These are phyloP conservation scores for Dermochelys coriacea DNA, from an alignment of 2,797 vertebrate genomes.

Conservation along the genomic window DNA sequence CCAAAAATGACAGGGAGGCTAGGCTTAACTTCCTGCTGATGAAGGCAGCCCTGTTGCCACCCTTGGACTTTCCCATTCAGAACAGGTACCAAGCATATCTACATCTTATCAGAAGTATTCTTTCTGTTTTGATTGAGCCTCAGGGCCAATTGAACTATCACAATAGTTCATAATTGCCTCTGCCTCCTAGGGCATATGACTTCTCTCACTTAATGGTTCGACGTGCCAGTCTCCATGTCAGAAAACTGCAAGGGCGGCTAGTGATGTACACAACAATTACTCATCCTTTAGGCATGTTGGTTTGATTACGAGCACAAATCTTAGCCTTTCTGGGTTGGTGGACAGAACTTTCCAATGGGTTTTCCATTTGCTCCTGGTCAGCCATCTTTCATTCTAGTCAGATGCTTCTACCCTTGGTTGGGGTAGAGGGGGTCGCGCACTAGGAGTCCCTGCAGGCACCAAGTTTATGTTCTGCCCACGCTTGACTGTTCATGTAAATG, in stretches of 20 bases:
- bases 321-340: not conserved
- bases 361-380: not conserved
- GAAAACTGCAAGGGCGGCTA: not conserved
- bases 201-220: not conserved
- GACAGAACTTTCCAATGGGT: not conserved
- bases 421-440: too few relatives aligned
- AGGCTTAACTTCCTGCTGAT: too few relatives aligned
- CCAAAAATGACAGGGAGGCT: too few relatives aligned
- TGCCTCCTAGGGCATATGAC: not conserved
- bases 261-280: not conserved
- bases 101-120: too few relatives aligned
- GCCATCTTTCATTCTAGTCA: not conserved
- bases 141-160: not conserved
- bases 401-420: not conserved
- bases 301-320: not conserved
- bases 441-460: not conserved
- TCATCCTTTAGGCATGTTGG: not conserved
- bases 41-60: too few relatives aligned
- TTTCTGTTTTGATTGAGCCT: too few relatives aligned
- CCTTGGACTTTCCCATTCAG: too few relatives aligned
- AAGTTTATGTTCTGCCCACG: not conserved
- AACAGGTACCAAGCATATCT: too few relatives aligned
- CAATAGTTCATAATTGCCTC: not conserved
- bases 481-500: not conserved
- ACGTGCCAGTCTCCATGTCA: not conserved